phyloP scores from a whole-genome alignment of 1,140 invertebrate species.

The Drosophila ercepeae region DNA sequence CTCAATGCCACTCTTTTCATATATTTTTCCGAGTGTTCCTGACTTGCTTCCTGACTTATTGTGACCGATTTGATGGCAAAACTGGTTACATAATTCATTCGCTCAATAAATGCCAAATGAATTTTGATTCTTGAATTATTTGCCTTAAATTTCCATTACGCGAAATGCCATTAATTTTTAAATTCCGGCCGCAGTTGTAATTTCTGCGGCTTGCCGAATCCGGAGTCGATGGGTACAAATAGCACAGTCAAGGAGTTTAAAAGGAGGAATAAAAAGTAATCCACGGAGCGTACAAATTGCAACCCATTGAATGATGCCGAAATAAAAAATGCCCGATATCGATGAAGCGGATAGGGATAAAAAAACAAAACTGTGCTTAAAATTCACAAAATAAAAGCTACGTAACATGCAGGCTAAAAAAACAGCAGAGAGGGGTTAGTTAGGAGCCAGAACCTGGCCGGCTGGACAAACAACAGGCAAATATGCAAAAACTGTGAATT shows the following conservation, averaged over 20 bases:
- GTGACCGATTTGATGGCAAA: constrained; percentile 30
- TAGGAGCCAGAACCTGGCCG: constrained; percentile 19
- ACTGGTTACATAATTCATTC: constrained; percentile 41
- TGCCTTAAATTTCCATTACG: constrained; percentile 39
- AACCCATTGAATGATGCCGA: constrained; percentile 7
- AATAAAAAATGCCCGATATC: constrained; percentile 8
- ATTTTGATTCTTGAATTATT: constrained; percentile 39
- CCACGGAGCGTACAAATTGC: constrained; percentile 56
- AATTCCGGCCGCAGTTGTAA: constrained; percentile 38
- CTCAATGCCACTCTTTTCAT: no score
- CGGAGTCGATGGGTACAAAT: constrained; percentile 48
- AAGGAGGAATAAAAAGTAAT: constrained; percentile 26
- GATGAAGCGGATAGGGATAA: not conserved
- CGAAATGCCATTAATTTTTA: constrained; percentile 36
- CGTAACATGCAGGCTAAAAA: constrained; percentile 34
- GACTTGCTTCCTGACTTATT: not conserved
- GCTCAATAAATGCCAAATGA: constrained; percentile 39
- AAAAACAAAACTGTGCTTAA: constrained; percentile 49
- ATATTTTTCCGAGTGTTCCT: not conserved
- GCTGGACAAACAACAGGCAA: constrained; percentile 34
- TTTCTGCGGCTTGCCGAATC: constrained; percentile 44
- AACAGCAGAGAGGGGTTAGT: constrained; percentile 25
- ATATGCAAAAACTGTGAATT: constrained; percentile 75
- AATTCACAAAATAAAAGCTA: constrained; percentile 55
- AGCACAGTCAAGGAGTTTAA: constrained; percentile 36